A percentile compares a stretch with the other conserved stretches of the same genome.
Conservation (phyloP, 1,140 invertebrate species). For the Drosophila arawakana region DNA sequence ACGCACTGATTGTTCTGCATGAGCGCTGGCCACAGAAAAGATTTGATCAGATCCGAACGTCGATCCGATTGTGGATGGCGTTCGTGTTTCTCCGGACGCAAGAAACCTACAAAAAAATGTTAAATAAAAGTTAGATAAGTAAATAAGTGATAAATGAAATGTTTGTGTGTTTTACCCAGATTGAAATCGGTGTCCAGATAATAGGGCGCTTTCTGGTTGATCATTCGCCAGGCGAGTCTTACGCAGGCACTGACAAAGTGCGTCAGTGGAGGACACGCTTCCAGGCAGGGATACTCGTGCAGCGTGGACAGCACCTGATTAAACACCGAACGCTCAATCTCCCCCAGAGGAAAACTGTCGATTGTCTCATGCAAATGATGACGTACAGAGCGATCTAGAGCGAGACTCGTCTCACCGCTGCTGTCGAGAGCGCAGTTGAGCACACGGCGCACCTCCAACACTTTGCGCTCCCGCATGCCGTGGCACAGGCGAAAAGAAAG, state of each 20-base stretch:
- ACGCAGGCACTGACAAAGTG: constrained; percentile 86
- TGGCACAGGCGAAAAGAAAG: constrained; percentile 88
- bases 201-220: constrained; percentile 86
- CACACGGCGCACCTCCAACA: constrained; percentile 86
- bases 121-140: background rate
- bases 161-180: constrained; percentile 82
- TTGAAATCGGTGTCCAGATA: constrained; percentile 88
- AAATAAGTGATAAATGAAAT: no score
- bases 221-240: constrained; percentile 86
- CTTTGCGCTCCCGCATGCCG: constrained; percentile 86
- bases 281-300: constrained; percentile 87
- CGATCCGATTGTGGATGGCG: constrained; percentile 86
- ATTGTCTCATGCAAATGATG: constrained; percentile 85
- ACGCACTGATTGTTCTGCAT: constrained; percentile 86
- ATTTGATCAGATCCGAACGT: constrained; percentile 87
- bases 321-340: constrained; percentile 87
- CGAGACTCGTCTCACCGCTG: constrained; percentile 74
- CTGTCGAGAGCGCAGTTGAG: constrained; percentile 85
- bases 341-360: constrained; percentile 86
- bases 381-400: constrained; percentile 85
- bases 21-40: constrained; percentile 88
- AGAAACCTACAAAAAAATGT: constrained; percentile 52
- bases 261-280: constrained; percentile 85
- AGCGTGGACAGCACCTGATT: constrained; percentile 87
- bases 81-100: constrained; percentile 86